Percentiles rank a stretch among this genome's conserved stretches.
These are phyloP conservation scores for Fundulus diaphanus DNA, from an alignment of 2,797 vertebrate genomes.

Conservation along the genomic window DNA sequence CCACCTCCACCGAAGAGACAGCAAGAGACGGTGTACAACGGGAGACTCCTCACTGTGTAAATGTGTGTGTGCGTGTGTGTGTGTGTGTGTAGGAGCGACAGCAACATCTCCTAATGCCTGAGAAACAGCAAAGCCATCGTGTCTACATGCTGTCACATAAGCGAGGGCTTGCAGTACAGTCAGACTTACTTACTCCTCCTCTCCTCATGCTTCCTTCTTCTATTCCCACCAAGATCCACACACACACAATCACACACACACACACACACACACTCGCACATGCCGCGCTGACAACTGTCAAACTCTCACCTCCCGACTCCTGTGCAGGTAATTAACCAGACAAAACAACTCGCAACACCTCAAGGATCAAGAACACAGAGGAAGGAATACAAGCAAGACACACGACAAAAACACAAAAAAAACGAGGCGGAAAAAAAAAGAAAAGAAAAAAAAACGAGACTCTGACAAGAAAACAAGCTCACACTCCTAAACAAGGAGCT, in stretches of 20 bases:
- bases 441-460: constrained; percentile 28
- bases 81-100: constrained; percentile 40
- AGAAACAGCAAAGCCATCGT: constrained; percentile 67
- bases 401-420: constrained; percentile 57
- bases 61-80: constrained; percentile 39
- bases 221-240: constrained; percentile 1
- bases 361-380: constrained; percentile 61
- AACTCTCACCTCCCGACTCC: constrained; percentile 66
- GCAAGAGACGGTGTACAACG: constrained; percentile 60
- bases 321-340: constrained; percentile 80
- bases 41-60: constrained; percentile 55
- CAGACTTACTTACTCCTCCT: constrained; percentile 42
- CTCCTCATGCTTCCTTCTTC: constrained; percentile 11
- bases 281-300: constrained; percentile 69
- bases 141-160: constrained; percentile 76
- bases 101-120: constrained; percentile 58
- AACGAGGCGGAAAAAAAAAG: constrained; percentile 32
- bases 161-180: constrained; percentile 65
- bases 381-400: constrained; percentile 55
- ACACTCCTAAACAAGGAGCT: constrained; percentile 57
- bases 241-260: constrained; percentile 1
- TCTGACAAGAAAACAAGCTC: constrained; percentile 55
- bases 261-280: constrained; percentile 3
- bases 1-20: constrained; percentile 74
- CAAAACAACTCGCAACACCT: constrained; percentile 78